Evolutionary conservation across 1,140 invertebrate species (phyloP), one percentile per base, ranked within the genome.

Genomic region (Portunus trituberculatus): DNA sequence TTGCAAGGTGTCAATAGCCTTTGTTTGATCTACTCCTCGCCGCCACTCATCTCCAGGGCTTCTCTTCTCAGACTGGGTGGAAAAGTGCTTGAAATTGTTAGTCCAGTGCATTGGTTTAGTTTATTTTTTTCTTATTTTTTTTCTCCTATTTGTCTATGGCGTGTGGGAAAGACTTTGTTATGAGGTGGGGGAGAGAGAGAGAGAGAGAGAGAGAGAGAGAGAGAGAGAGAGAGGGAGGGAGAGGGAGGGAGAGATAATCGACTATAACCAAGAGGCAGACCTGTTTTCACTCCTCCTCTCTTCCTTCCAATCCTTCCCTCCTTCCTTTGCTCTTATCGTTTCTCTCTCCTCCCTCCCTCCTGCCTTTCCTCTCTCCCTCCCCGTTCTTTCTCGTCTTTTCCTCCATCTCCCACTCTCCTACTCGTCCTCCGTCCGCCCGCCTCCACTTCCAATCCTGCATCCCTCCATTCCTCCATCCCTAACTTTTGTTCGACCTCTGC

Each of bases 131-230:
- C 14, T 14, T 76, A 76, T 14, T n/a, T 14, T n/a, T n/a, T 76
- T 76, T n/a, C 67, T 76, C n/a, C 12, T 12, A 76, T n/a, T 76
- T 76, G 67, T 76, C 12, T 14, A 12, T 76, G 67, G n/a, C n/a
- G n/a, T n/a, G 67, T 76, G 67, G 12, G n/a, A n/a, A 76, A n/a
- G 67, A n/a, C 12, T n/a, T 76, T 76, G n/a, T 14, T 14, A 12
- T n/a, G 67, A n/a, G n/a, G 83, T 7, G 32, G n/a, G 83, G n/a
- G 28, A 29, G 76, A 39, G 83, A 86, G 83, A 86, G 83, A 86
- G 83, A 86, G 83, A 86, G 83, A 86, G 83, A 86, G 83, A 86
- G 83, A 86, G 83, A 86, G 83, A 86, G 83, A 86, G 83, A 31
- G 83, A 31, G 32, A 86, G 83, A 86, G 32, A 86, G 32, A 86